These are phyloP conservation scores for Aphidius colemani DNA, from an alignment of 2,888 invertebrate species.

Conservation along the genomic window DNA sequence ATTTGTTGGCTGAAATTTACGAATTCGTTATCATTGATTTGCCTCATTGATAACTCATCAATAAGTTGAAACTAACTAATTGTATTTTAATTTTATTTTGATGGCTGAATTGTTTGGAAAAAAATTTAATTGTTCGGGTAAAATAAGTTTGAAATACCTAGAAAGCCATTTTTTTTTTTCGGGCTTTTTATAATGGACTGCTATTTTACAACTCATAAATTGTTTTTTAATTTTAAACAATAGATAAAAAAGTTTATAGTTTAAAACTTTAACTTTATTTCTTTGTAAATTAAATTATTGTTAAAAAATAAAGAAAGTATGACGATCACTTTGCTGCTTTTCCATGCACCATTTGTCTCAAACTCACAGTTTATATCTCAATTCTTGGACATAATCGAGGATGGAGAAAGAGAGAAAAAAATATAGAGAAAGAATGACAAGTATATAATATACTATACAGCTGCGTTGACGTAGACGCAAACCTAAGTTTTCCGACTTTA, in stretches of 20 bases:
- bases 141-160: too few relatives aligned
- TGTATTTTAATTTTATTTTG: too few relatives aligned
- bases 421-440: too few relatives aligned
- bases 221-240: slow-evolving; percentile 10
- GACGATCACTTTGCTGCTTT: background rate
- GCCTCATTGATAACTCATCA: too few relatives aligned
- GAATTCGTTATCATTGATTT: too few relatives aligned
- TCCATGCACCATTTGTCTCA: background rate
- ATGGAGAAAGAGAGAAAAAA: slow-evolving; percentile 7
- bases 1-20: too few relatives aligned
- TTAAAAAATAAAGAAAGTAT: slow-evolving; percentile 6
- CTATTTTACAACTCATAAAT: background rate
- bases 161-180: too few relatives aligned
- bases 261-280: slow-evolving; percentile 11
- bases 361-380: slow-evolving; percentile 2
- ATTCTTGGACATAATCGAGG: background rate
- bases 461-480: slow-evolving; percentile 29
- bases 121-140: too few relatives aligned
- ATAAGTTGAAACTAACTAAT: too few relatives aligned
- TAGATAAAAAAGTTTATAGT: background rate
- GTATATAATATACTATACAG: background rate
- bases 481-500: slow-evolving; percentile 35
- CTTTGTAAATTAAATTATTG: background rate
- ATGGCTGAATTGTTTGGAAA: too few relatives aligned
- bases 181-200: too few relatives aligned